Evolutionary conservation across 1,140 invertebrate genomes (phyloP).

Genomic region (Forficula auricularia): DNA sequence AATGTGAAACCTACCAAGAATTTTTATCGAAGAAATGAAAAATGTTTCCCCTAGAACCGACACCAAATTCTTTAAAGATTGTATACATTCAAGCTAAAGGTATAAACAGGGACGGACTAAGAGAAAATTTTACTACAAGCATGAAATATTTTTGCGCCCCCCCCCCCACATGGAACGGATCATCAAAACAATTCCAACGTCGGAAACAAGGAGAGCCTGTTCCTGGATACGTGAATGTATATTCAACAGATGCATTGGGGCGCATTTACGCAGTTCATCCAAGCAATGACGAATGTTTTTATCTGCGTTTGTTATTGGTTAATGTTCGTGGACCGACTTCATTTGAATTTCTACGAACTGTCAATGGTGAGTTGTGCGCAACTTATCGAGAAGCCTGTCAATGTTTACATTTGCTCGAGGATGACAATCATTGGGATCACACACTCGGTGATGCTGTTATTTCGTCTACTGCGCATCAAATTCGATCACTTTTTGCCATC

Average conservation of each 20-base stretch:
- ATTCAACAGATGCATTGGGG: slow-evolving; percentile 18
- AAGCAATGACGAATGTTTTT: slow-evolving; percentile 23
- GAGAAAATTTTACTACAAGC: too few relatives aligned
- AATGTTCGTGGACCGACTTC: slow-evolving; percentile 24
- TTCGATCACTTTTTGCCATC: slow-evolving; percentile 26
- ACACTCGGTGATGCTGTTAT: slow-evolving; percentile 20
- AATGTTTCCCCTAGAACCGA: too few relatives aligned
- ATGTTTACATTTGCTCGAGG: slow-evolving; percentile 22
- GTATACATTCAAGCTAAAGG: too few relatives aligned
- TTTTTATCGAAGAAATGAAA: too few relatives aligned
- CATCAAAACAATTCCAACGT: slow-evolving; percentile 16
- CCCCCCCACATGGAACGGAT: slow-evolving; percentile 22
- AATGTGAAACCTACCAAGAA: too few relatives aligned
- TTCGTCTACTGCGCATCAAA: slow-evolving; percentile 16
- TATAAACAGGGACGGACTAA: too few relatives aligned
- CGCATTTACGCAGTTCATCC: slow-evolving; percentile 25
- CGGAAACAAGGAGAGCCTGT: slow-evolving; percentile 15
- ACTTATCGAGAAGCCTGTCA: slow-evolving; percentile 24
- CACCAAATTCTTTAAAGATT: too few relatives aligned
- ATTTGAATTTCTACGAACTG: slow-evolving; percentile 23
- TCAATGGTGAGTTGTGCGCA: slow-evolving; percentile 24
- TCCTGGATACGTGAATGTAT: slow-evolving; percentile 17
- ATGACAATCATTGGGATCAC: slow-evolving; percentile 23
- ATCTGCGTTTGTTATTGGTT: slow-evolving; percentile 23
- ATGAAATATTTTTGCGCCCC: too few relatives aligned